Evolutionary conservation across 2,113 vertebrate species (phyloP).

Genomic region (Neomonachus schauinslandi): DNA sequence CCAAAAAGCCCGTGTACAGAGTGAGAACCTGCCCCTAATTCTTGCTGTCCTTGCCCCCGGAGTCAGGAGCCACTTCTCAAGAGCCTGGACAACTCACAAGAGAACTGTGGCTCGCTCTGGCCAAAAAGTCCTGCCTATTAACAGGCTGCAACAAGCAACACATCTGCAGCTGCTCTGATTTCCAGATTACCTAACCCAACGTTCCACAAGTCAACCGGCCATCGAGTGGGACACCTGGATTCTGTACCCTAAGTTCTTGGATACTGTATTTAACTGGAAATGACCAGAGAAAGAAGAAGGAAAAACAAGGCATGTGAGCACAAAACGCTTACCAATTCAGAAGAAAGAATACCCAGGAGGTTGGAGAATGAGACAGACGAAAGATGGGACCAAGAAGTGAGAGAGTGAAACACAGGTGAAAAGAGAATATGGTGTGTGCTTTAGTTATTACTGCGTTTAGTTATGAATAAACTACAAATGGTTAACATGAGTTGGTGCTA

Average conservation of each 20-base stretch:
- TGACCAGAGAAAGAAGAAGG: background rate
- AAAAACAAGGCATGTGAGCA: background rate
- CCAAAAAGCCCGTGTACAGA: background rate
- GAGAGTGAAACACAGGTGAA: background rate
- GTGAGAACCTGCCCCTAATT: background rate
- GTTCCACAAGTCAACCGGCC: background rate
- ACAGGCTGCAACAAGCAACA: constrained; percentile 6
- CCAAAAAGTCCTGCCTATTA: background rate
- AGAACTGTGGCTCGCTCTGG: background rate
- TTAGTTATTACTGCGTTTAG: background rate
- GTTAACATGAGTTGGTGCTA: constrained; percentile 13
- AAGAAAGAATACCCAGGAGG: background rate
- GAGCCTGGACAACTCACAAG: background rate
- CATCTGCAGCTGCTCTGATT: background rate
- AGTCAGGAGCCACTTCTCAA: background rate
- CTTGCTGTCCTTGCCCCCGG: background rate
- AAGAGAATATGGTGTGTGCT: background rate
- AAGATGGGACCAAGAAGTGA: background rate
- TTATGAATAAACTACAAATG: background rate
- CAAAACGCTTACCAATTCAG: constrained; percentile 25
- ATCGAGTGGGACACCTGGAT: background rate
- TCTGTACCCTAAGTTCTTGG: background rate
- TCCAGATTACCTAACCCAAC: background rate
- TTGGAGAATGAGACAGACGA: background rate
- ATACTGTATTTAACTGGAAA: background rate